Evolutionary conservation across 2,797 vertebrate species (phyloP).

Genomic region (Pogoniulus pusillus): DNA sequence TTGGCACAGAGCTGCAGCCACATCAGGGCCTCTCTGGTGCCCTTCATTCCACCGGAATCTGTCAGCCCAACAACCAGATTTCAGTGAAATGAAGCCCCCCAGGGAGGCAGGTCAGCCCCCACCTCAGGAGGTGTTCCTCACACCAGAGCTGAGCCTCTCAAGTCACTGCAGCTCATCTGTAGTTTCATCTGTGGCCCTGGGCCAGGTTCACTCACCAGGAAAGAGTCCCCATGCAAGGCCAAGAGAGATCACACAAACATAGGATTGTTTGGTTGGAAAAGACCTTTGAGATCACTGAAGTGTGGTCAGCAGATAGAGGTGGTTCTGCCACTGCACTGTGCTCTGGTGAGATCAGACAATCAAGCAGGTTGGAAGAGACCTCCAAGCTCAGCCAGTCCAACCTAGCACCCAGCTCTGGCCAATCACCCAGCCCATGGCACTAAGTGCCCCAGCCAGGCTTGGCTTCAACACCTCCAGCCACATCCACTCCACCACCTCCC

Average conservation of each 20-base stretch:
- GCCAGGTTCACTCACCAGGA: neutral
- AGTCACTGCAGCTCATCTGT: accelerated
- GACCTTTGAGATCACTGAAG: no score
- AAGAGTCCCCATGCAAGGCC: accelerated
- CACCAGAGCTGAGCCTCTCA: neutral
- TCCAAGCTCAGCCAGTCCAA: no score
- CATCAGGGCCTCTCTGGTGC: neutral
- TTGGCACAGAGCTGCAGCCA: neutral
- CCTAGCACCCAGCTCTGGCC: no score
- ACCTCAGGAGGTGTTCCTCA: accelerated
- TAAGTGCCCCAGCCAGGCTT: no score
- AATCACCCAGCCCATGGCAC: no score
- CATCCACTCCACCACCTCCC: no score
- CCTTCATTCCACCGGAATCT: slow-evolving; percentile 75
- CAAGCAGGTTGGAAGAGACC: no score
- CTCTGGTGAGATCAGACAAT: no score
- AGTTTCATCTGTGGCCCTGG: accelerated
- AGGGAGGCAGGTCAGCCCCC: neutral
- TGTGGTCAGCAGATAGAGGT: no score
- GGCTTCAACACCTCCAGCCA: no score
- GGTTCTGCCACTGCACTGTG: no score
- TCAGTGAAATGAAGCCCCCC: slow-evolving; percentile 64
- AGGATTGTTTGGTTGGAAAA: no score
- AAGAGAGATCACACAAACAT: neutral
- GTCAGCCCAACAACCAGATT: slow-evolving; percentile 33